These are phyloP conservation scores for Brachionus rotundiformis DNA, from an alignment of 1,140 invertebrate species.

Conservation along the genomic window DNA sequence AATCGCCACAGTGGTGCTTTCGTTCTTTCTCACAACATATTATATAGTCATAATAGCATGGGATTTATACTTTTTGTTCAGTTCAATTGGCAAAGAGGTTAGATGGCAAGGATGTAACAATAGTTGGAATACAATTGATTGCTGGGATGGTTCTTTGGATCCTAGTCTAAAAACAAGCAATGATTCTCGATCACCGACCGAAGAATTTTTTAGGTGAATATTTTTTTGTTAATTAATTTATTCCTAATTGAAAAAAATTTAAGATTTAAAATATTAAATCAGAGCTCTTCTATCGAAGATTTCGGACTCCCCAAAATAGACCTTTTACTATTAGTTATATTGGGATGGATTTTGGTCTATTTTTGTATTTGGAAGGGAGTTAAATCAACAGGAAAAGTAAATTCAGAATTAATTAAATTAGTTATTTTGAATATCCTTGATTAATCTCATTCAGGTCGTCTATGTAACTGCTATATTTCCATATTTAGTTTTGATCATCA, in stretches of 20 bases:
- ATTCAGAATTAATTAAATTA: not conserved
- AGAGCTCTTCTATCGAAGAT: conserved; percentile 67
- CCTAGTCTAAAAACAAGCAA: not conserved
- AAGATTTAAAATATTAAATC: conserved; percentile 27
- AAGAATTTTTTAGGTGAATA: conserved; percentile 39
- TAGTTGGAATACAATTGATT: conserved; percentile 74
- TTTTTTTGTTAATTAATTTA: not conserved
- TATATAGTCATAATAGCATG: conserved; percentile 88
- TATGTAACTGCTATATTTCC: conserved; percentile 72
- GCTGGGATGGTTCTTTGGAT: conserved; percentile 34
- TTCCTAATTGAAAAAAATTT: not conserved
- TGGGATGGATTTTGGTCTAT: conserved; percentile 79
- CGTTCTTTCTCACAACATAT: conserved; percentile 81
- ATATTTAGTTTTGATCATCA: conserved; percentile 77
- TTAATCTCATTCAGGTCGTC: conserved; percentile 55
- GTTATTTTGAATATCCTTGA: conserved; percentile 51
- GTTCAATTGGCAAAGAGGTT: conserved; percentile 77
- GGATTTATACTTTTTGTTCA: conserved; percentile 80
- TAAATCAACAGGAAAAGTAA: conserved; percentile 77
- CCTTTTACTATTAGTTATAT: conserved; percentile 72
- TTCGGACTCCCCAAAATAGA: conserved; percentile 73
- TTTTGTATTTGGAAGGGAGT: conserved; percentile 79
- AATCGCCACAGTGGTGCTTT: conserved; percentile 72
- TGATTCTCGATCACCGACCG: not conserved
- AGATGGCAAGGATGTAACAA: conserved; percentile 82